phyloP scores from a whole-genome alignment of 2,888 invertebrate species.

The Nyleta sp. region DNA sequence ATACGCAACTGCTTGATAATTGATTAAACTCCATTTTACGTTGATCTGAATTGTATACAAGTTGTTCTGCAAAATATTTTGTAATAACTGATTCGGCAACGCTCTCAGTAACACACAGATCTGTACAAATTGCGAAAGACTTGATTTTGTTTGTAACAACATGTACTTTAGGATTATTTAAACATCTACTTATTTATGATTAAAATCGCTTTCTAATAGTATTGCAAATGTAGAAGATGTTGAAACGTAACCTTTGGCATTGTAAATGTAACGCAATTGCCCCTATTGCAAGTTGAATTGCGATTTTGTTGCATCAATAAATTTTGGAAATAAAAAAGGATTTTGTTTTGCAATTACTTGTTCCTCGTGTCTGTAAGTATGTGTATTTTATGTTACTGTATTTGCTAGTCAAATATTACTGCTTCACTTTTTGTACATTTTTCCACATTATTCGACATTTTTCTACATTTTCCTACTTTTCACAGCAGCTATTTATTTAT shows the following conservation, averaged over 20 bases:
- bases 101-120: conserved; percentile 35
- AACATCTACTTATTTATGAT: conserved; percentile 45
- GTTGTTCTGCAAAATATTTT: conserved; percentile 37
- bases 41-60: conserved; percentile 50
- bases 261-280: conserved; percentile 37
- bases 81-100: conserved; percentile 20
- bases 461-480: too few relatives aligned
- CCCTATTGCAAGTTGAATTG: too few relatives aligned
- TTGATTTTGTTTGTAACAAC: conserved; percentile 27
- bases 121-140: conserved; percentile 62
- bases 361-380: too few relatives aligned
- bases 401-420: too few relatives aligned
- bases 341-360: background rate
- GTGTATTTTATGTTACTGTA: too few relatives aligned
- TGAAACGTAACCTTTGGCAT: conserved; percentile 26
- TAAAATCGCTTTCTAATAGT: conserved; percentile 48
- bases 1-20: conserved; percentile 28
- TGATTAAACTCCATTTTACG: conserved; percentile 35
- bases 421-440: too few relatives aligned
- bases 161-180: conserved; percentile 31
- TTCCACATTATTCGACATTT: too few relatives aligned
- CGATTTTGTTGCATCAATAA: conserved; percentile 42
- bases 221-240: conserved; percentile 44
- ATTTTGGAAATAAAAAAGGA: conserved; percentile 12
- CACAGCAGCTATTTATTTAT: too few relatives aligned